A percentile compares a stretch with the other conserved stretches of the same genome.
Conservation (phyloP, 2,888 invertebrate species). For the Conomelus anceps region DNA sequence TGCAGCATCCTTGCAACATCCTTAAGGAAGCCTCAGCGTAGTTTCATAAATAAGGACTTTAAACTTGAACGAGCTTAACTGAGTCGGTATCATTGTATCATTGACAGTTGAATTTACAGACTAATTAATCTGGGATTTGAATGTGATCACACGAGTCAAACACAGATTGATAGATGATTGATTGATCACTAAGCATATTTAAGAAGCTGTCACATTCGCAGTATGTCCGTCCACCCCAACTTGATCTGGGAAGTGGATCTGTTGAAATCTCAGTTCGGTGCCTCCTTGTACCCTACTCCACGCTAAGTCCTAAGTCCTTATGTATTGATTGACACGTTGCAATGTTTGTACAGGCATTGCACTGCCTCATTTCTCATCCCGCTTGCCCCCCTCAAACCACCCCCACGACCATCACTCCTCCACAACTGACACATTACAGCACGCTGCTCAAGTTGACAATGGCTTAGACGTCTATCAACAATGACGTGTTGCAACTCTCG, state of each 20-base stretch:
- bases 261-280: background rate
- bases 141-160: background rate
- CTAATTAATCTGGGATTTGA: background rate
- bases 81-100: background rate
- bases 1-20: too few relatives aligned
- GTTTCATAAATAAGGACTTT: too few relatives aligned
- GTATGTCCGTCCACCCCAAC: background rate
- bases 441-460: background rate
- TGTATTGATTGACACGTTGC: background rate
- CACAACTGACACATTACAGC: background rate
- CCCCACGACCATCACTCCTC: background rate
- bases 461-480: background rate
- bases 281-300: too few relatives aligned
- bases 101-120: background rate
- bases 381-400: background rate
- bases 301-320: background rate
- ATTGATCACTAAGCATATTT: background rate
- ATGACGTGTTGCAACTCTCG: background rate
- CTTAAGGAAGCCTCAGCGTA: too few relatives aligned
- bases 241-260: background rate
- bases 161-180: background rate
- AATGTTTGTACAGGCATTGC: background rate
- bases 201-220: background rate
- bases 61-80: background rate
- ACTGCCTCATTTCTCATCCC: background rate